Base-by-base conservation (phyloP, 2,888 invertebrate species). In the Barypeithes pellucidus region DNA sequence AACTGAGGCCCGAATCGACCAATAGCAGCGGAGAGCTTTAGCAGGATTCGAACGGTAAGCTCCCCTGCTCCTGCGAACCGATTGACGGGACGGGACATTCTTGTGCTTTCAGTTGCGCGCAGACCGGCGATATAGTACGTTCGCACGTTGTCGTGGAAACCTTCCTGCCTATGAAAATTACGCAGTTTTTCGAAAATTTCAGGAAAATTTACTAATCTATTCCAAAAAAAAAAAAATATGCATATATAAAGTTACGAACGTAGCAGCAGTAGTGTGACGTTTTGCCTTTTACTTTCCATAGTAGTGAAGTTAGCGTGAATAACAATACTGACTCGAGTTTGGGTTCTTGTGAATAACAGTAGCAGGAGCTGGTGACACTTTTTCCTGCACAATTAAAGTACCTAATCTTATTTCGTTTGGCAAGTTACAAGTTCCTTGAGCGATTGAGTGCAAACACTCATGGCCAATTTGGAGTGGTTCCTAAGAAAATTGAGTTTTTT, bases 81-180 rank as follows among this genome's bases (percentile, higher is more conserved):
- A 45, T 8, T 18, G 36, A 65, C 62, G 57, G n/a, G n/a, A n/a
- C n/a, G n/a, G n/a, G 67, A 24, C 69, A 63, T 73, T 73, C 73
- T 45, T 61, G 52, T 33, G 43, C 47, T 47, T 68, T 69, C 69
- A 73, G 73, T 73, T 65, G 73, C 73, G 73, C 73, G 67, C 66
- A 69, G 73, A 69, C 69, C 66, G 69, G 63, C 69, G 60, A 45
- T 45, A 47, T 62, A 41, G 29, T 52, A 24, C 14, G 62, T 24
- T 36, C 54, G 52, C 47, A 43, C 18, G 39, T 50, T 39, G 62
- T 5, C 45, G 41, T 50, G 22, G 50, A 20, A 22, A n/a, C 22
- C 18, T 22, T 9, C 14, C n/a, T 50, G 29, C 22, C 41, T 20
- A 41, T 50, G 29, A 47, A 60, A 60, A 68, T 47, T 61, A 63